These are phyloP conservation scores for Coryphaenoides rupestris DNA, from an alignment of 2,113 vertebrate genomes.

Conservation along the genomic window DNA sequence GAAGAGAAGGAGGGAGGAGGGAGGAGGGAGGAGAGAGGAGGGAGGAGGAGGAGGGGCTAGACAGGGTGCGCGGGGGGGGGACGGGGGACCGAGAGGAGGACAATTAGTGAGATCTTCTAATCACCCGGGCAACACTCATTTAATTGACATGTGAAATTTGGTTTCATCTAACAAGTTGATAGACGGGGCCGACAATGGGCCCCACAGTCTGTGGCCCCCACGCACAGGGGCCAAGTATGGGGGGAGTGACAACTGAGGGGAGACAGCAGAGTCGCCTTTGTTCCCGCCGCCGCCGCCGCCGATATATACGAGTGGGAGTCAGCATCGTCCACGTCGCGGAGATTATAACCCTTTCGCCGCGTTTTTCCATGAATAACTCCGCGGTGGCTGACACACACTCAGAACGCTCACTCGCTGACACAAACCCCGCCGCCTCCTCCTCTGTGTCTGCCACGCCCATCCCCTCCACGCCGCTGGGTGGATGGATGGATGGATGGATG, in stretches of 20 bases:
- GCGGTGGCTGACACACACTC: conserved; percentile 12
- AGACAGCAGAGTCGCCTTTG: conserved; percentile 59
- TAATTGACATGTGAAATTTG: conserved; percentile 77
- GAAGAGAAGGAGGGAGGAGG: conserved; percentile 58
- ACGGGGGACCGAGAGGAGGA: conserved; percentile 7
- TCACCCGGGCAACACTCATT: conserved; percentile 74
- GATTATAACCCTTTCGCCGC: conserved; percentile 61
- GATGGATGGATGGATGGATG: not conserved
- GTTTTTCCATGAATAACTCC: conserved; percentile 50
- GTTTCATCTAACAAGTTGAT: conserved; percentile 74
- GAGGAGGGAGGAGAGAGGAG: conserved; percentile 53
- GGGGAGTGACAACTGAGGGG: conserved; percentile 54
- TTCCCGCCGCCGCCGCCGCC: conserved; percentile 41
- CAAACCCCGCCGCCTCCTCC: conserved; percentile 12
- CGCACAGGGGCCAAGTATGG: conserved; percentile 43
- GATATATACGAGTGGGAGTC: conserved; percentile 41
- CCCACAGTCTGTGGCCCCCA: conserved; percentile 43
- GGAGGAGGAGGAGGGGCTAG: conserved; percentile 54
- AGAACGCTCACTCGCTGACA: not conserved
- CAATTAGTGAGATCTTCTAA: conserved; percentile 77
- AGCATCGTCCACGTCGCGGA: conserved; percentile 47
- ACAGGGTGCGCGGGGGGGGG: conserved; percentile 39
- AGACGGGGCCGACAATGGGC: conserved; percentile 59
- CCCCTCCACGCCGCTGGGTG: not conserved
- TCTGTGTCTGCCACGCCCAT: not conserved